Conservation (phyloP, 1,140 invertebrate genomes). For the Parasteatoda tepidariorum region DNA sequence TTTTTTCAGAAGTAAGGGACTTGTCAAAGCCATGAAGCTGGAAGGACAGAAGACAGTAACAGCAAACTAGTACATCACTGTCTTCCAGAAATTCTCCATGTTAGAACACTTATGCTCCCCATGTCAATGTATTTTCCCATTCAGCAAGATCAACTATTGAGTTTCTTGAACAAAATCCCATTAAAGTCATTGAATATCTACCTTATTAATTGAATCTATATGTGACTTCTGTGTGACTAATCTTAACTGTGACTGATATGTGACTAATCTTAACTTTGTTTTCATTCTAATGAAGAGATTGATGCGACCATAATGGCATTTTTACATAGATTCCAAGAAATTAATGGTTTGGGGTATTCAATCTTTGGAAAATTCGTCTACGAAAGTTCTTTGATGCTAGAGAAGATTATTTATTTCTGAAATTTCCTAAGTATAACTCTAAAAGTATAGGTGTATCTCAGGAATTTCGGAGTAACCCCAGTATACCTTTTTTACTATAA, state of each 20-base stretch:
- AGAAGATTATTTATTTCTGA: background rate
- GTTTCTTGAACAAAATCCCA: background rate
- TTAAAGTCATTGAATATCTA: background rate
- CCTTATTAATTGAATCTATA: background rate
- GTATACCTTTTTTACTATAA: background rate
- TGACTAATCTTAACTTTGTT: background rate
- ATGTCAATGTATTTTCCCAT: background rate
- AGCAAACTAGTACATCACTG: background rate
- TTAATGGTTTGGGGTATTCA: background rate
- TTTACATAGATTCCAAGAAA: constrained; percentile 1
- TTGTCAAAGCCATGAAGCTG: background rate
- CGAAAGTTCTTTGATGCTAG: background rate
- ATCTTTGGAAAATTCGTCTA: constrained; percentile 4
- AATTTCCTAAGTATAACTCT: background rate
- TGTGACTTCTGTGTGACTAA: too few species aligned
- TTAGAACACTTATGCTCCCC: background rate
- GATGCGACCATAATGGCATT: background rate
- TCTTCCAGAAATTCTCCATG: background rate
- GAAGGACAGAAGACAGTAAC: background rate
- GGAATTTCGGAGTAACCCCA: background rate
- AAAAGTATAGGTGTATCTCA: background rate
- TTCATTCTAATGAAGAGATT: background rate
- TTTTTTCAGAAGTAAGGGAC: background rate
- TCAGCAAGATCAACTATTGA: background rate
- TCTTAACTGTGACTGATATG: too few species aligned